phyloP scores from a whole-genome alignment of 2,888 invertebrate species.

The Scaptomyza tumidula region DNA sequence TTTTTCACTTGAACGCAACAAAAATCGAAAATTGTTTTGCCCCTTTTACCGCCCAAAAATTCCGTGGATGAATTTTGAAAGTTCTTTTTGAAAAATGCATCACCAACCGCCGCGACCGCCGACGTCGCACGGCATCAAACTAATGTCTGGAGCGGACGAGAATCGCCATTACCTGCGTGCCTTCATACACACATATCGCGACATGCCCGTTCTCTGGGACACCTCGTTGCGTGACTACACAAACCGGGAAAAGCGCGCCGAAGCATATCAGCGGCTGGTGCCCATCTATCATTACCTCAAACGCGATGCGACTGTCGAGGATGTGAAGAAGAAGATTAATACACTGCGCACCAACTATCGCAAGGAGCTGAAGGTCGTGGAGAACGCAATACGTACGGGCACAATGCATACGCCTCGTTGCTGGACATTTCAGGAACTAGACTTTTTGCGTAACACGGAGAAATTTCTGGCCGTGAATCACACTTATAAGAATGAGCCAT shows the following conservation, averaged over 20 bases:
- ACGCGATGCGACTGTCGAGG: slow-evolving; percentile 82
- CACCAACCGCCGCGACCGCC: slow-evolving; percentile 63
- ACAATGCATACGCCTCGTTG: slow-evolving; percentile 79
- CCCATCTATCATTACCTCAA: slow-evolving; percentile 81
- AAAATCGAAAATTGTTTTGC: background rate
- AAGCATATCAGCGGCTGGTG: slow-evolving; percentile 79
- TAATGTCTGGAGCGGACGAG: slow-evolving; percentile 81
- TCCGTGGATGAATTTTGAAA: slow-evolving; percentile 30
- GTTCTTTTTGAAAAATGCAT: slow-evolving; percentile 60
- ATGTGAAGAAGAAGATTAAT: slow-evolving; percentile 83
- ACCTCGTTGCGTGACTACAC: slow-evolving; percentile 82
- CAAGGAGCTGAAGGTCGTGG: slow-evolving; percentile 82
- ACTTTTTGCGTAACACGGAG: slow-evolving; percentile 80
- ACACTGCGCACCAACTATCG: slow-evolving; percentile 83
- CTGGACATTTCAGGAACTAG: slow-evolving; percentile 82
- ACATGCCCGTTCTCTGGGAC: slow-evolving; percentile 82
- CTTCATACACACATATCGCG: slow-evolving; percentile 81
- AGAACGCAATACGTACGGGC: slow-evolving; percentile 77
- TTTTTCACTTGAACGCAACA: slow-evolving; percentile 43
- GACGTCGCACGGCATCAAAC: slow-evolving; percentile 55
- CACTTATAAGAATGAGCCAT: slow-evolving; percentile 64
- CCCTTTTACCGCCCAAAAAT: slow-evolving; percentile 32
- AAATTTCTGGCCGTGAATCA: slow-evolving; percentile 81
- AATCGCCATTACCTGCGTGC: slow-evolving; percentile 80
- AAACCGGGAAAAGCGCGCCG: slow-evolving; percentile 81